These are phyloP conservation scores for Rhamnusium bicolor DNA, from an alignment of 2,888 invertebrate genomes.

Conservation along the genomic window DNA sequence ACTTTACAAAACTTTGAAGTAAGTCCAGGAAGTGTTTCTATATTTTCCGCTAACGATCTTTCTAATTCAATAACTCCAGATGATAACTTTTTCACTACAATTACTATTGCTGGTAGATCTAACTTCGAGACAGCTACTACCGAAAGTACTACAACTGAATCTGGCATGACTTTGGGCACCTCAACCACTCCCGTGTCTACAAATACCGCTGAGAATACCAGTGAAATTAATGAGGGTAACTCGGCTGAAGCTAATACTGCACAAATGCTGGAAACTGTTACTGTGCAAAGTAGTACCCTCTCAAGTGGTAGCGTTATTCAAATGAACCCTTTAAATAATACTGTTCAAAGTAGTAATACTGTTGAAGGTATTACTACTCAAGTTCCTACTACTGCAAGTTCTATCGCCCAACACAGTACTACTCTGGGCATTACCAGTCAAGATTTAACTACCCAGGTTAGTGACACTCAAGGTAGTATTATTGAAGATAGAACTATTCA, in stretches of 20 bases:
- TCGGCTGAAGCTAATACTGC: constrained; percentile 33
- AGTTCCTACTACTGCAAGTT: constrained; percentile 29
- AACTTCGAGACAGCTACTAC: constrained; percentile 59
- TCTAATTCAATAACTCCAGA: constrained; percentile 71
- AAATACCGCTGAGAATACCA: neutral
- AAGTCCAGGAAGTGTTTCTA: constrained; percentile 67
- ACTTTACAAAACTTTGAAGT: constrained; percentile 65
- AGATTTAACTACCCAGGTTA: neutral
- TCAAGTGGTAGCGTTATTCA: constrained; percentile 44
- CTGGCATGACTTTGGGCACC: constrained; percentile 27
- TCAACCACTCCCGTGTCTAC: constrained; percentile 20
- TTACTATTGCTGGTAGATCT: constrained; percentile 73
- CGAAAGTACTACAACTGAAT: constrained; percentile 35
- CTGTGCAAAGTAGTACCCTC: constrained; percentile 41
- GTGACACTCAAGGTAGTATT: neutral
- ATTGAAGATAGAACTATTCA: neutral
- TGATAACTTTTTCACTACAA: constrained; percentile 73
- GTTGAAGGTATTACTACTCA: constrained; percentile 35
- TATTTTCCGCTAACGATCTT: constrained; percentile 68
- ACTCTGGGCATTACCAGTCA: constrained; percentile 34
- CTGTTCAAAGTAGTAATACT: constrained; percentile 50
- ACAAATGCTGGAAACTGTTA: constrained; percentile 35
- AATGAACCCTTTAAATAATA: neutral
- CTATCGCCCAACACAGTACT: constrained; percentile 48
- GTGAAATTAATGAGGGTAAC: neutral